Conservation (phyloP, 2,888 invertebrate genomes). For the Agrotis segetum region DNA sequence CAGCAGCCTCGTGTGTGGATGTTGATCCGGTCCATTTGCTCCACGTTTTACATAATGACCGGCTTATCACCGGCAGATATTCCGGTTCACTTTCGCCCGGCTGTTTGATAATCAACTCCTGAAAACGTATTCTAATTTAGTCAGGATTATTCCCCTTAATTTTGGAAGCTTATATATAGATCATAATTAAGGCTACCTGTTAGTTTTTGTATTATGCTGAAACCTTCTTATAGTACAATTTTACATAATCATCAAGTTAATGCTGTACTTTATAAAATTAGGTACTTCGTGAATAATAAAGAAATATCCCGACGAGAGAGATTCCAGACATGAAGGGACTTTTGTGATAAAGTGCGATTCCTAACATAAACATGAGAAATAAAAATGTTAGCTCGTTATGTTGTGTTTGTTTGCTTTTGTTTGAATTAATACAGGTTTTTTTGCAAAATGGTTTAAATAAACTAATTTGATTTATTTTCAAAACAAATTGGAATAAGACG, state of each 20-base stretch:
- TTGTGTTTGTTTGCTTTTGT: not conserved
- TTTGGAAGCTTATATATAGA: not conserved
- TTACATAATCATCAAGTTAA: too few species aligned
- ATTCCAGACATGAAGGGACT: too few species aligned
- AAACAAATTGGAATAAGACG: too few species aligned
- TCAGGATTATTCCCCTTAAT: not conserved
- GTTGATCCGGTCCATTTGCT: not conserved
- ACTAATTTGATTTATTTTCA: too few species aligned
- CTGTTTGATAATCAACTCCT: not conserved
- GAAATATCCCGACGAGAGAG: too few species aligned
- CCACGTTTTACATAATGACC: conserved; percentile 71
- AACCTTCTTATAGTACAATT: not conserved
- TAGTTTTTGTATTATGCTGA: not conserved
- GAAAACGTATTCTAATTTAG: not conserved
- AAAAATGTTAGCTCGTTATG: not conserved
- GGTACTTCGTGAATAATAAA: too few species aligned
- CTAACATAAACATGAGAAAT: too few species aligned
- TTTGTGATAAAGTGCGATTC: not conserved
- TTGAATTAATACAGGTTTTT: too few species aligned
- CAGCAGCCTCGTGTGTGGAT: conserved; percentile 4
- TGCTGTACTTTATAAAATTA: too few species aligned
- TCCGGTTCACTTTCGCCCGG: conserved; percentile 46
- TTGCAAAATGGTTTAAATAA: too few species aligned
- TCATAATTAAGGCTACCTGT: too few species aligned
- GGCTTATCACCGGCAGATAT: conserved; percentile 67